A percentile compares a stretch with the other conserved stretches of the same genome.
phyloP scores from a whole-genome alignment of 1,140 invertebrate species.

The Sarcophaga bullata region DNA sequence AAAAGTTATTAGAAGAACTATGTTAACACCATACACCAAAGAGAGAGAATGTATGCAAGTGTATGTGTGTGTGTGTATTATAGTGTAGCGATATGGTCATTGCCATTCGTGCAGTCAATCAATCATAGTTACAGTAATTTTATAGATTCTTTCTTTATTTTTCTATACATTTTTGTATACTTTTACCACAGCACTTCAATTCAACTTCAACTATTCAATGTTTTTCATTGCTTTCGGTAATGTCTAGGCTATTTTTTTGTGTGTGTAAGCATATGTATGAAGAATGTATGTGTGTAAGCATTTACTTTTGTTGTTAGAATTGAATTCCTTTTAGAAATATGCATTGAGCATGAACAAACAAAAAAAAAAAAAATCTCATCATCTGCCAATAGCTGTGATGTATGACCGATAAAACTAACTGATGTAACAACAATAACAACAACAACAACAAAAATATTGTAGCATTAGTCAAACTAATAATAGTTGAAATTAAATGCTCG shows the following conservation, averaged over 20 bases:
- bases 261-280: no score
- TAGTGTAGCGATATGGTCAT: background rate
- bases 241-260: no score
- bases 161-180: background rate
- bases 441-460: background rate
- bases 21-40: background rate
- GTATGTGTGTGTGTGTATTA: no score
- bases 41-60: background rate
- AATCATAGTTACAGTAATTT: slow-evolving; percentile 12
- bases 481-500: background rate
- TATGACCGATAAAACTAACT: background rate
- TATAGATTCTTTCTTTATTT: background rate
- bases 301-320: background rate
- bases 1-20: no score
- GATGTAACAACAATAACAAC: background rate
- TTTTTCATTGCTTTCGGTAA: no score
- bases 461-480: background rate
- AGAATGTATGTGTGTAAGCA: no score
- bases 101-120: slow-evolving; percentile 20
- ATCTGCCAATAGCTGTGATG: background rate
- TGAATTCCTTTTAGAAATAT: background rate
- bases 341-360: background rate
- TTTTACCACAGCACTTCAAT: no score
- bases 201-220: background rate
- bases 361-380: background rate